Evolutionary conservation across 2,113 vertebrate genomes (phyloP).

Genomic region (Pelecanoides urinatrix): DNA sequence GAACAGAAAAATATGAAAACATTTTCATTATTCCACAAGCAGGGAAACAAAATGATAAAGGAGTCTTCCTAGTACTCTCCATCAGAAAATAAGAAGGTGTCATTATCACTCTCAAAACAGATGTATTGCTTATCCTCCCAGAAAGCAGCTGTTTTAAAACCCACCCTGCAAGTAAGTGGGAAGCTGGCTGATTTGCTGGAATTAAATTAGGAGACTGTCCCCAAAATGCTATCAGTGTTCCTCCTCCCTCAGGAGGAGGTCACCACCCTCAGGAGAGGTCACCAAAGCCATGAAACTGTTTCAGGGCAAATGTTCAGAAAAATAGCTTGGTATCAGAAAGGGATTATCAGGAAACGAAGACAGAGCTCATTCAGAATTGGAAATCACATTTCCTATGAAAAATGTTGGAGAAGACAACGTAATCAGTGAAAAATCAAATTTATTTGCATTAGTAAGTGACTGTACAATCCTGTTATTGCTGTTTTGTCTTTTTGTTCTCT

Average conservation of each 20-base stretch:
- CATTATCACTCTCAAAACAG: background rate
- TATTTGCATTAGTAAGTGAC: background rate
- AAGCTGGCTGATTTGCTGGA: background rate
- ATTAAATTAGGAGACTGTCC: background rate
- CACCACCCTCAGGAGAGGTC: background rate
- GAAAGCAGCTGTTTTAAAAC: background rate
- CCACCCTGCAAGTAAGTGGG: background rate
- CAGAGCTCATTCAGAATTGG: background rate
- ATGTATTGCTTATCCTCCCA: background rate
- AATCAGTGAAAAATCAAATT: background rate
- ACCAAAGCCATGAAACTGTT: background rate
- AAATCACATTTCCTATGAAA: background rate
- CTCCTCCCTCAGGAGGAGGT: background rate
- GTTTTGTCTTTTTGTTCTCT: background rate
- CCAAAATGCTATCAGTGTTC: background rate
- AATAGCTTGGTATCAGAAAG: background rate
- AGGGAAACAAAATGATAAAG: background rate
- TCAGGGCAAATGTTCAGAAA: background rate
- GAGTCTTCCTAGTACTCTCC: background rate
- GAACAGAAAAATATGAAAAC: background rate
- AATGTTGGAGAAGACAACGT: background rate
- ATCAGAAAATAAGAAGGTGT: background rate
- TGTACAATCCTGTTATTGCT: background rate
- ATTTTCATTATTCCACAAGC: background rate
- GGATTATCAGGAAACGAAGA: background rate